These are phyloP conservation scores for Ramphastos sulfuratus DNA, from an alignment of 2,113 vertebrate species.

Conservation along the genomic window DNA sequence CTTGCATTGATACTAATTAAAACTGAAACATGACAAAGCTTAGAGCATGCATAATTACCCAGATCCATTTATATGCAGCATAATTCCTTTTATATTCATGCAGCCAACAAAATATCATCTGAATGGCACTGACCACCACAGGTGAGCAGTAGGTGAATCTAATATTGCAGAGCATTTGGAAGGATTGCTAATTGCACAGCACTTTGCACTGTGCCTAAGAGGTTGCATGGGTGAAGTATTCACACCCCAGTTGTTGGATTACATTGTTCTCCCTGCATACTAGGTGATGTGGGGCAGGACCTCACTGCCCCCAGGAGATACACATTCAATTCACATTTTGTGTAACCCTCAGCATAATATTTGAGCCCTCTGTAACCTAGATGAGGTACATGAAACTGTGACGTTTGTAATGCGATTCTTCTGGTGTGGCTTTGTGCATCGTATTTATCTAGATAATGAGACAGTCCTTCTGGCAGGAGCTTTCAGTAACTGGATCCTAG, in stretches of 20 bases:
- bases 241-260: neutral
- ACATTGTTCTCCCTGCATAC: neutral
- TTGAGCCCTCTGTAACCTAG: neutral
- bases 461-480: neutral
- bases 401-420: neutral
- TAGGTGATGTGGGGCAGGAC: neutral
- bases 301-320: neutral
- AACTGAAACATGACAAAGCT: neutral
- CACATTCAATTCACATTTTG: neutral
- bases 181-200: neutral
- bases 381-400: neutral
- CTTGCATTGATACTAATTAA: constrained; percentile 25
- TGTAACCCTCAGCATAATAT: neutral
- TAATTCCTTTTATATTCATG: neutral
- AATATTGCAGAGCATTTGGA: neutral
- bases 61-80: neutral
- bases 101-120: neutral
- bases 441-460: neutral
- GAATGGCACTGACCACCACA: neutral
- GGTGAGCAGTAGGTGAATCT: neutral
- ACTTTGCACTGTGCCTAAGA: neutral
- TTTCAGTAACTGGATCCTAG: neutral
- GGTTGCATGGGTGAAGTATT: neutral
- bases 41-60: neutral
- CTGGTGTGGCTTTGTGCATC: neutral